Evolutionary conservation across 2,888 invertebrate genomes (phyloP), one percentile per base, ranked within the genome.

Genomic region (Odontothrips loti): DNA sequence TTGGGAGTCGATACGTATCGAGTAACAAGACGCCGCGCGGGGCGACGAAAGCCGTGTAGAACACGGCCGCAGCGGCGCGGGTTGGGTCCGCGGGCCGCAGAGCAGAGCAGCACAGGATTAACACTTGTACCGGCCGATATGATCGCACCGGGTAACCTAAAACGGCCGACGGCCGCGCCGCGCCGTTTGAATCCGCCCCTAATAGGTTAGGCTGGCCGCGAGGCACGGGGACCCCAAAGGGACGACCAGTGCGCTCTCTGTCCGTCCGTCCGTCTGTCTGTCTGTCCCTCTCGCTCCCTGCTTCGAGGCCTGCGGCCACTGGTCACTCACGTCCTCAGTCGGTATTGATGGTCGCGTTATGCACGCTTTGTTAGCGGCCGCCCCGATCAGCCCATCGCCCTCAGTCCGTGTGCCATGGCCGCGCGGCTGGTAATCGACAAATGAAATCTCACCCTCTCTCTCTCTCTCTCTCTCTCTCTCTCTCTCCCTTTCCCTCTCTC

Each of bases 261-360:
- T 6, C 34, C 34, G 3, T 6, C 34, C 34, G 3, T 6, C 34
- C 34, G 3, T 15, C 17, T 51, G 6, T 20, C 51, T 12, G 10
- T 51, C 3, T 51, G 6, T 10, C 51, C 51, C 3, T 43, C 34
- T 43, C 34, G 34, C 34, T 43, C 63, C 68, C 68, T 20, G 63
- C 63, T 27, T 10, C 23, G 23, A 4, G 12, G 68, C 68, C 68
- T 27, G 27, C 68, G 68, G 68, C 68, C 68, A 75, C 23, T 75
- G 68, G 68, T 75, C 68, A 75, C 68, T 75, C 68, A 75, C 68
- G 68, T 75, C 68, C 58, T 15, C 58, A 20, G 58, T 58, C 68
- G 68, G 27, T 75, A 75, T 75, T 75, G 68, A 75, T 75, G 68
- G 68, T 75, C 68, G 68, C 68, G 68, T 75, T 75, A 75, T 75